phyloP scores from a whole-genome alignment of 2,113 vertebrate species.

The Aptenodytes forsteri region DNA sequence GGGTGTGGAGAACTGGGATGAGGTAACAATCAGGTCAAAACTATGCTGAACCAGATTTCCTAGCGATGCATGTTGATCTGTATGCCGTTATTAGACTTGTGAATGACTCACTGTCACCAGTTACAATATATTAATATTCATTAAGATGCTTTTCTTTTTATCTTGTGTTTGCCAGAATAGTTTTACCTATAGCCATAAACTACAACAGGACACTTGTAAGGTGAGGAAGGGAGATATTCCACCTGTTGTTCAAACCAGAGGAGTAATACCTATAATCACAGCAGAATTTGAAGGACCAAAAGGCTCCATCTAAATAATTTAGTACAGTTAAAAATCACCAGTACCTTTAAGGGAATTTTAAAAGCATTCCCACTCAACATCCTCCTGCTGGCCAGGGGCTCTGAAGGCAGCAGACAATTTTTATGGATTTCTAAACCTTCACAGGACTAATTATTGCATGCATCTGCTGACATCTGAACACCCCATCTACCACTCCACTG shows the following conservation, averaged over 20 bases:
- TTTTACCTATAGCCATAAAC: conserved; percentile 13
- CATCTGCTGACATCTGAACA: rapidly evolving
- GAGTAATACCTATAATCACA: not conserved
- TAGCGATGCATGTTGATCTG: not conserved
- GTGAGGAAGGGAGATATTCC: not conserved
- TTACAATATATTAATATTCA: conserved; percentile 24
- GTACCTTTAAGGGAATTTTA: not conserved
- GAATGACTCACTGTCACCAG: not conserved
- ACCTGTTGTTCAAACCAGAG: not conserved
- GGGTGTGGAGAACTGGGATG: not conserved
- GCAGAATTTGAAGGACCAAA: not conserved
- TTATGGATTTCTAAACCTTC: not conserved
- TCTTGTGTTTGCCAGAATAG: conserved; percentile 20
- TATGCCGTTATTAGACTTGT: not conserved
- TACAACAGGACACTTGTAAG: not conserved
- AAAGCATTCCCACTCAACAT: not conserved
- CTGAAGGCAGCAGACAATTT: not conserved
- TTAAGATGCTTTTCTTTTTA: conserved; percentile 59
- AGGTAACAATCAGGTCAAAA: not conserved
- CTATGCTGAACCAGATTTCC: not conserved
- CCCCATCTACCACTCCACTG: rapidly evolving
- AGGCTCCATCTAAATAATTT: not conserved
- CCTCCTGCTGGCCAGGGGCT: not conserved
- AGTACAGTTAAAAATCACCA: not conserved
- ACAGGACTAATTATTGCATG: not conserved